Percentiles rank a stretch among this genome's conserved stretches.
Evolutionary conservation across 2,888 invertebrate genomes (phyloP).

Genomic region (Boloria euphrosyne): DNA sequence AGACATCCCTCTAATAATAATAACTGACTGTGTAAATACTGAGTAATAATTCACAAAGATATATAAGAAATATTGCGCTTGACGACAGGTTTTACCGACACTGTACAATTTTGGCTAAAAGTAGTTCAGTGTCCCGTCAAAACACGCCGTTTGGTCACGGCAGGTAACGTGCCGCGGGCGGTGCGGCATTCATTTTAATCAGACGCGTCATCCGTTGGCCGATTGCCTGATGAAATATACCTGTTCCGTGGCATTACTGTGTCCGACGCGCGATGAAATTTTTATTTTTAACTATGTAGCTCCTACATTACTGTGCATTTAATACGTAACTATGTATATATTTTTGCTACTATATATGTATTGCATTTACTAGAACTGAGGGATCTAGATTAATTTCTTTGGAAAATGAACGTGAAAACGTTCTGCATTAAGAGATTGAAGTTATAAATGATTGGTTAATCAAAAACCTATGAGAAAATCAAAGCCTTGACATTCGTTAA

Average conservation of each 20-base stretch:
- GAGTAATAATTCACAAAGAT: too few relatives aligned
- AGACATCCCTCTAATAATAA: too few relatives aligned
- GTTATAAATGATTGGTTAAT: too few relatives aligned
- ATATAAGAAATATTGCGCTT: too few relatives aligned
- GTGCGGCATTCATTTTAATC: slow-evolving; percentile 63
- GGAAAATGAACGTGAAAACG: too few relatives aligned
- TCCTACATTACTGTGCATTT: not conserved
- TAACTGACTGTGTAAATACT: too few relatives aligned
- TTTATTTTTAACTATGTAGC: slow-evolving; percentile 16
- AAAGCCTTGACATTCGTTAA: too few relatives aligned
- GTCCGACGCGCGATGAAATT: slow-evolving; percentile 12
- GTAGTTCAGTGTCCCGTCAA: slow-evolving; percentile 25
- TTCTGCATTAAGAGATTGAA: too few relatives aligned
- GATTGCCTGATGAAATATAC: slow-evolving; percentile 60
- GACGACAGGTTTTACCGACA: not conserved
- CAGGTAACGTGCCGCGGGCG: slow-evolving; percentile 52
- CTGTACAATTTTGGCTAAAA: slow-evolving; percentile 20
- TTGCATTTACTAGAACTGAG: too few relatives aligned
- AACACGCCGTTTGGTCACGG: slow-evolving; percentile 46
- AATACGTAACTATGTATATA: not conserved
- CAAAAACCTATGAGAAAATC: too few relatives aligned
- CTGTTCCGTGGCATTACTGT: slow-evolving; percentile 47
- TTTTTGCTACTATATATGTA: too few relatives aligned
- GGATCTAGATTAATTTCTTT: too few relatives aligned
- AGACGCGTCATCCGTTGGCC: slow-evolving; percentile 54